These are phyloP conservation scores for Bhutanitis thaidina DNA, from an alignment of 2,888 invertebrate species.

Conservation along the genomic window DNA sequence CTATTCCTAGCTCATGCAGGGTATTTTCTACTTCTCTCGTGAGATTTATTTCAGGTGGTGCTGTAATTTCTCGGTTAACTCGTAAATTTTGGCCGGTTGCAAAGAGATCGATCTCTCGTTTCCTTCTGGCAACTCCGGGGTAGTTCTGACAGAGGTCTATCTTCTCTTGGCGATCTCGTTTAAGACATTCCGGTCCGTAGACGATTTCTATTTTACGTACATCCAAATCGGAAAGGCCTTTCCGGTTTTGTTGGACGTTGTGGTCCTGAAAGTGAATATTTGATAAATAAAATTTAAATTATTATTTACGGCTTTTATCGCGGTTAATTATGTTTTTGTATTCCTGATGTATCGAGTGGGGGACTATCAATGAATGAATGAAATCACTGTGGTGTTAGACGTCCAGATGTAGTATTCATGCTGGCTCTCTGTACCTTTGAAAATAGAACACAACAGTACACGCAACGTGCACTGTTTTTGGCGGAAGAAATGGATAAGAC, in stretches of 20 bases:
- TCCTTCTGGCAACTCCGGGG: constrained; percentile 45
- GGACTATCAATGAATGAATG: too few species aligned
- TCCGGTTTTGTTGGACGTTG: constrained; percentile 39
- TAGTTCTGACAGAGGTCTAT: constrained; percentile 57
- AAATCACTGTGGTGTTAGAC: too few species aligned
- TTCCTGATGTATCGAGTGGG: too few species aligned
- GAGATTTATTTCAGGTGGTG: constrained; percentile 35
- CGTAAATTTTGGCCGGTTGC: constrained; percentile 38
- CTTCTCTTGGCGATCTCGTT: constrained; percentile 55
- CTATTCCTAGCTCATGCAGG: constrained; percentile 42
- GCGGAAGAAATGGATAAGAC: too few species aligned
- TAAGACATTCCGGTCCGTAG: constrained; percentile 54
- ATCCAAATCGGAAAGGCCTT: constrained; percentile 42
- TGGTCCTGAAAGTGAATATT: constrained; percentile 38
- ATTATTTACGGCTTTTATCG: too few species aligned
- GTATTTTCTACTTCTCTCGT: background rate
- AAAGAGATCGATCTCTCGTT: constrained; percentile 30
- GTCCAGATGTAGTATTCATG: too few species aligned
- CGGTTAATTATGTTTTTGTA: too few species aligned
- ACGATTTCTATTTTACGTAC: constrained; percentile 54
- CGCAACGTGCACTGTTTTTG: too few species aligned
- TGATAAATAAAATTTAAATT: too few species aligned
- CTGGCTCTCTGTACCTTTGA: too few species aligned
- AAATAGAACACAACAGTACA: too few species aligned
- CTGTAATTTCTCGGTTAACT: constrained; percentile 58